Evolutionary conservation across 2,113 vertebrate genomes (phyloP).

Genomic region (Bos javanicus): DNA sequence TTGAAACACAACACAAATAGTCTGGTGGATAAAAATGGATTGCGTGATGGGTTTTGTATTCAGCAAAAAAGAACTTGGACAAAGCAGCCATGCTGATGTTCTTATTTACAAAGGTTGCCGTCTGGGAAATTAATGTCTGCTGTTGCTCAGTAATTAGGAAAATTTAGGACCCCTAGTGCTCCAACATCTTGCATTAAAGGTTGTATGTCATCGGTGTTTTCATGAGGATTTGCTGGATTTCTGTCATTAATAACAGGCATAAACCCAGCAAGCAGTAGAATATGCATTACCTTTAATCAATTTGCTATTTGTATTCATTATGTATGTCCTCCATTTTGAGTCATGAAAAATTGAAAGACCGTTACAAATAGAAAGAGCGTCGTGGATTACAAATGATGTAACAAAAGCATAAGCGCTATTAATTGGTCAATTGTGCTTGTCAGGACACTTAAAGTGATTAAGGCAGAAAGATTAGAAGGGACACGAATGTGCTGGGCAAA

Average conservation of each 20-base stretch:
- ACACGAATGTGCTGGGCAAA: constrained; percentile 49
- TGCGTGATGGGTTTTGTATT: not conserved
- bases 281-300: constrained; percentile 76
- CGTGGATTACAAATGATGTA: constrained; percentile 77
- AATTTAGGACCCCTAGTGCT: constrained; percentile 63
- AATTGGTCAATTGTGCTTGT: constrained; percentile 82
- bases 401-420: constrained; percentile 73
- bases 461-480: constrained; percentile 70
- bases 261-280: constrained; percentile 66
- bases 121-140: constrained; percentile 44
- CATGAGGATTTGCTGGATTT: constrained; percentile 74
- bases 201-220: constrained; percentile 72
- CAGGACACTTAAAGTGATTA: constrained; percentile 78
- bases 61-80: constrained; percentile 38
- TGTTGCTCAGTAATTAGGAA: constrained; percentile 62
- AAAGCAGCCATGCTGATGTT: constrained; percentile 17
- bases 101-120: constrained; percentile 64
- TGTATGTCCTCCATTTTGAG: constrained; percentile 76
- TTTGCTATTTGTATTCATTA: constrained; percentile 81
- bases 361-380: constrained; percentile 71
- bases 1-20: constrained; percentile 7
- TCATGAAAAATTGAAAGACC: constrained; percentile 83
- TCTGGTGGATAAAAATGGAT: not conserved
- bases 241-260: constrained; percentile 78
- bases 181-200: constrained; percentile 54